A percentile compares a stretch with the other conserved stretches of the same genome.
phyloP scores from a whole-genome alignment of 2,113 vertebrate species.

The Gallinago media region DNA sequence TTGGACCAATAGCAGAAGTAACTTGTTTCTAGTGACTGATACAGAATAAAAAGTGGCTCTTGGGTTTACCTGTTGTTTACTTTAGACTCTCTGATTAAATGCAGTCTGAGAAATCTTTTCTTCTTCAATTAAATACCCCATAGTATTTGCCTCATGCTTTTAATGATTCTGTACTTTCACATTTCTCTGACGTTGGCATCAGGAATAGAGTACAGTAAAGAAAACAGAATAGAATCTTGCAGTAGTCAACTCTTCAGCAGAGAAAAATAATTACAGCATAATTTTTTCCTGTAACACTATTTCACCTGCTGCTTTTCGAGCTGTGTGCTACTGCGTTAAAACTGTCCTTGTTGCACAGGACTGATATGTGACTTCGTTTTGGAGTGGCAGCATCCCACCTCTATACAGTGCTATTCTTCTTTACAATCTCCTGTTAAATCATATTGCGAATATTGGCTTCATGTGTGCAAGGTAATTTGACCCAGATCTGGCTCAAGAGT shows the following conservation, averaged over 20 bases:
- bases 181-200: background rate
- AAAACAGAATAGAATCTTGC: background rate
- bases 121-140: background rate
- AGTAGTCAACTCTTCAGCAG: background rate
- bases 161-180: background rate
- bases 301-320: background rate
- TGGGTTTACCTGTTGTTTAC: background rate
- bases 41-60: background rate
- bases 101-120: background rate
- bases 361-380: background rate
- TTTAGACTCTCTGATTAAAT: background rate
- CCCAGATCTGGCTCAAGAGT: background rate
- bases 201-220: background rate
- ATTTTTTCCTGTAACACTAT: background rate
- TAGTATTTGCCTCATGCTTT: background rate
- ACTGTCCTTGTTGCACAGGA: background rate
- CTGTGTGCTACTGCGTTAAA: fast-evolving
- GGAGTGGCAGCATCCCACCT: background rate
- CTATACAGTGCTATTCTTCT: background rate
- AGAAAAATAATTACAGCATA: background rate
- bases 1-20: background rate
- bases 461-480: background rate
- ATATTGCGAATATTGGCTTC: background rate
- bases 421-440: background rate
- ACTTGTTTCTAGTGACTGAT: background rate